Conservation (phyloP, 2,888 invertebrate genomes). For the Ryuthela nishihirai region DNA sequence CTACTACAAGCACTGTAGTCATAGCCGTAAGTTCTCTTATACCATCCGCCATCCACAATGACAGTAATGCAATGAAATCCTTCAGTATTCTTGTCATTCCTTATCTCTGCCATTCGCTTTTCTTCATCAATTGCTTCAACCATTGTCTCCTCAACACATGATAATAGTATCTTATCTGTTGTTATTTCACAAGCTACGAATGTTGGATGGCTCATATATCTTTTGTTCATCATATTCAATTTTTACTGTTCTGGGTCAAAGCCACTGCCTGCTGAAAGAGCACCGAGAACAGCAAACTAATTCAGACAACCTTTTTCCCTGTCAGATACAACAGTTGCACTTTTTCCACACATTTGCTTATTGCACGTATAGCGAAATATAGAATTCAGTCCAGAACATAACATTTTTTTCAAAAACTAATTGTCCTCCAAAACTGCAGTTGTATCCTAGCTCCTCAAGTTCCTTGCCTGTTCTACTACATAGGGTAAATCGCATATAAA, state of each 20-base stretch:
- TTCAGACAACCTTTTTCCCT: not conserved
- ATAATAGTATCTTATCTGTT: not conserved
- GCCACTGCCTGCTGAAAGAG: not conserved
- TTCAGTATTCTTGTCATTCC: not conserved
- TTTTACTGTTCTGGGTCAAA: conserved; percentile 1
- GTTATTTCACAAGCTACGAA: not conserved
- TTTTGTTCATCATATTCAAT: not conserved
- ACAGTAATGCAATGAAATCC: not conserved
- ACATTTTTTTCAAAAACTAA: no score
- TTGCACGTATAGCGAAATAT: no score
- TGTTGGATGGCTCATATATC: not conserved
- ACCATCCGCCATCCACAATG: conserved; percentile 5
- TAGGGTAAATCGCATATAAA: no score
- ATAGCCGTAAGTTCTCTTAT: conserved; percentile 5
- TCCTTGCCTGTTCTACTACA: no score
- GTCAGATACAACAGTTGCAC: no score
- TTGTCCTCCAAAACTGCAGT: no score
- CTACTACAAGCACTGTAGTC: conserved; percentile 1
- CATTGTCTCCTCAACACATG: not conserved
- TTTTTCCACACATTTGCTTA: no score
- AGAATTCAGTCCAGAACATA: no score
- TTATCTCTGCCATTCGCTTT: not conserved
- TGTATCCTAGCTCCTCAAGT: no score
- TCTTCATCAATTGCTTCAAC: not conserved
- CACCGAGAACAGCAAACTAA: conserved; percentile 1